Conservation (phyloP, 2,797 vertebrate species). For the Liasis olivaceus region DNA sequence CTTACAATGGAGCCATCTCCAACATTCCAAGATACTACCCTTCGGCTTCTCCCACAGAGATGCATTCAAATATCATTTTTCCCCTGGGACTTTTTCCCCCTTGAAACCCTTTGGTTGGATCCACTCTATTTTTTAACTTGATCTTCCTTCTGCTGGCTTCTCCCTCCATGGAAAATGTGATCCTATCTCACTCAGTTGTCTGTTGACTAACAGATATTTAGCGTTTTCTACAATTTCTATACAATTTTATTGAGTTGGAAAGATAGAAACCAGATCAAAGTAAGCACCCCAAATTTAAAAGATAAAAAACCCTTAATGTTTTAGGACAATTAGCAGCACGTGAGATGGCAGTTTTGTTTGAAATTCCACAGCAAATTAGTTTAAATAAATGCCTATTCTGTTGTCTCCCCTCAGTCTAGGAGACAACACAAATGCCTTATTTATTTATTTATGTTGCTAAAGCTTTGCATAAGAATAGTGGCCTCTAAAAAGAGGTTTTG, state of each 20-base stretch:
- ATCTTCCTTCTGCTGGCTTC: not conserved
- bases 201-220: not conserved
- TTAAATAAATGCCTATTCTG: not conserved
- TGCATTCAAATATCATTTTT: not conserved
- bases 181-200: not conserved
- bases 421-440: not conserved
- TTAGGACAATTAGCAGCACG: not conserved
- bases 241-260: not conserved
- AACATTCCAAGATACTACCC: not conserved
- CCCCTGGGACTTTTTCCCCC: not conserved
- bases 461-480: not conserved
- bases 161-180: not conserved
- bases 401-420: not conserved
- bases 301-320: not conserved
- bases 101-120: not conserved
- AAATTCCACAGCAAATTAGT: not conserved
- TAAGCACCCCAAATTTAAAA: not conserved
- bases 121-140: not conserved
- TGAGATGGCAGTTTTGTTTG: not conserved
- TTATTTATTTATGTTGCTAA: not conserved
- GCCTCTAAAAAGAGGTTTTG: not conserved
- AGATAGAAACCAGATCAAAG: not conserved
- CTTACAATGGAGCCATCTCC: not conserved
- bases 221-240: not conserved
- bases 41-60: not conserved